These are phyloP conservation scores for Pocillopora meandrina DNA, from an alignment of 92 coral and sea anemone genomes.

Conservation along the genomic window DNA sequence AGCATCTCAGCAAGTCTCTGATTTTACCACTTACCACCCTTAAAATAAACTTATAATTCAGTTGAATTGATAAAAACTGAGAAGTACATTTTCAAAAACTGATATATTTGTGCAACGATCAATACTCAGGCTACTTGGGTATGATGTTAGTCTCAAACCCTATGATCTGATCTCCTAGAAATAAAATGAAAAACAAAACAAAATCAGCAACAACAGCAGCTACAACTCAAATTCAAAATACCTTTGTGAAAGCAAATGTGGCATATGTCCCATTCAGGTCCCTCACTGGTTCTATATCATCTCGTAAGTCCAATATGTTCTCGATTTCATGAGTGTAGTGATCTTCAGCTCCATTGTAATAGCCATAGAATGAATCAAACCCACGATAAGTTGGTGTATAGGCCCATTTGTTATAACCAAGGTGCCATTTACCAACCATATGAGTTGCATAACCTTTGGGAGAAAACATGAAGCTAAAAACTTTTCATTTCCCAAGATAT, in stretches of 20 bases:
- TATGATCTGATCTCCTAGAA: too few species aligned
- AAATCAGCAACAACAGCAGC: too few species aligned
- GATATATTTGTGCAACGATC: too few species aligned
- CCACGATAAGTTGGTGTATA: slow-evolving; percentile 68
- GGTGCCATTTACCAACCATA: slow-evolving; percentile 72
- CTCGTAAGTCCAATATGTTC: slow-evolving; percentile 2
- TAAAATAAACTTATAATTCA: too few species aligned
- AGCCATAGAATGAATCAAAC: slow-evolving; percentile 68
- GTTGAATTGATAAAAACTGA: too few species aligned
- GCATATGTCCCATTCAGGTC: slow-evolving; percentile 15
- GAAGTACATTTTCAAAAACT: too few species aligned
- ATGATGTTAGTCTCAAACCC: too few species aligned
- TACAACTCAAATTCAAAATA: neutral
- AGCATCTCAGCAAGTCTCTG: too few species aligned
- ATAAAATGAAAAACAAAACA: too few species aligned
- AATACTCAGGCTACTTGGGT: too few species aligned
- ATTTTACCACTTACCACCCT: too few species aligned
- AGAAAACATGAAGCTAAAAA: neutral
- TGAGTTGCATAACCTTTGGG: slow-evolving; percentile 57
- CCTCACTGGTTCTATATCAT: slow-evolving; percentile 9
- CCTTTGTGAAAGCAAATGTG: slow-evolving; percentile 23
- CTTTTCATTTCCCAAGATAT: neutral
- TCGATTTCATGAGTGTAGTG: slow-evolving; percentile 35
- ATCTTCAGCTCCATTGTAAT: slow-evolving; percentile 53
- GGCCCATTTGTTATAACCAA: slow-evolving; percentile 52